These are phyloP conservation scores for Drosophila littoralis DNA, from an alignment of 1,140 invertebrate genomes.

Conservation along the genomic window DNA sequence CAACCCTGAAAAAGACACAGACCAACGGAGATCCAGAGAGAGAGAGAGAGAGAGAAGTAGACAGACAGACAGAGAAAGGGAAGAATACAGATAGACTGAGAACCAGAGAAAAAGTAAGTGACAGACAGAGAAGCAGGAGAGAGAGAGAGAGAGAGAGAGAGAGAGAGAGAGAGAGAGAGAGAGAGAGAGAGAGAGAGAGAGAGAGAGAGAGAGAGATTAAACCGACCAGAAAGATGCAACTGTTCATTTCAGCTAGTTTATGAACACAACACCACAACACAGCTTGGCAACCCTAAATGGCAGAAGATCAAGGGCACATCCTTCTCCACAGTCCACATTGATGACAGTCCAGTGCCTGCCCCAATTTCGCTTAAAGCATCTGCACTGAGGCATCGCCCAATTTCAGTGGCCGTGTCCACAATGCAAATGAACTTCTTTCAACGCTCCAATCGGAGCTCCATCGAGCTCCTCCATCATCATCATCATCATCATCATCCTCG, in stretches of 20 bases:
- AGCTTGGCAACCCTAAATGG: too few relatives aligned
- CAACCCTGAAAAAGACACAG: not conserved
- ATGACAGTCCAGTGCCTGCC: not conserved
- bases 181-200: too few relatives aligned
- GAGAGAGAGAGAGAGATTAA: not conserved
- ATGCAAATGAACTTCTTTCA: slow-evolving; percentile 79
- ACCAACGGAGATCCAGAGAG: not conserved
- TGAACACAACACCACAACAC: too few relatives aligned
- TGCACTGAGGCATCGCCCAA: slow-evolving; percentile 61
- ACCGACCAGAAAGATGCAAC: not conserved
- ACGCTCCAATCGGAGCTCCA: slow-evolving; percentile 30
- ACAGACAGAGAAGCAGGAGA: not conserved
- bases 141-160: not conserved
- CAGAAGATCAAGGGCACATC: too few relatives aligned
- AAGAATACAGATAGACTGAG: too few relatives aligned
- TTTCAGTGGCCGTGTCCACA: slow-evolving; percentile 68
- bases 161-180: not conserved
- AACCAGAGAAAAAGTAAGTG: not conserved
- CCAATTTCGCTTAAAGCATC: slow-evolving; percentile 53
- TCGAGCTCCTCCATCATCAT: slow-evolving; percentile 20
- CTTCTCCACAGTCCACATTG: too few relatives aligned
- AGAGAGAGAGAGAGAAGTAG: not conserved
- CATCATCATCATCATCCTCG: not conserved
- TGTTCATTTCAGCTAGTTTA: slow-evolving; percentile 4
- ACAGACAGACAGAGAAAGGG: not conserved